Base-by-base conservation (phyloP, 2,797 vertebrate species). In the Erethizon dorsatum region DNA sequence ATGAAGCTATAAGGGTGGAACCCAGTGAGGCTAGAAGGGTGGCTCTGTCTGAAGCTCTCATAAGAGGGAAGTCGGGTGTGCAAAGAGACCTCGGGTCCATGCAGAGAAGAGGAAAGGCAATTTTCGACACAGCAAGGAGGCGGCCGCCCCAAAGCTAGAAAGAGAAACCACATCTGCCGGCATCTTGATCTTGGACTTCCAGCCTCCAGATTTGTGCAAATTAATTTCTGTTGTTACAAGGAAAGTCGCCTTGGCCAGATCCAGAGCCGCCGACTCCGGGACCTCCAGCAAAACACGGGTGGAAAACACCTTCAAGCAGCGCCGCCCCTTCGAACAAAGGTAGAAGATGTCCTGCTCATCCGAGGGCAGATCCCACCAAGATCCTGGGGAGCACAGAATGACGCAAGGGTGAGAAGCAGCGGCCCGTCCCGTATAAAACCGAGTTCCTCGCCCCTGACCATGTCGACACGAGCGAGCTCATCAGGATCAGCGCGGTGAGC, bases 401-500 rank as follows among this genome's bases (percentile, higher is more conserved):
- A 92, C 99, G 99, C 98, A 99, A 99, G 99, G 99, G 99, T 61
- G 99, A 99, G 98, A 99, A 99, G 98, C 99, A 99, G 98, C 99
- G 99, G 67, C 99, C 99, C 45, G 99, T 99, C 88, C 98, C 99
- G 99, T 99, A 99, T 97, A 99, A 99, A 98, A 99, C 99, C 79
- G 99, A 99, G 98, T 99, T 99, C 98, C 99, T 99, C 79, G 99
- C 99, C 90, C 99, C 99, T 7, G 99, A 99, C 97, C 99, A 99
- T 0, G 99, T 99, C 95, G 99, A 99, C 99, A 99, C 99, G 99
- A 99, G 99, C 6, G 99, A 99, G 96, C 99, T 99, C 71, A 99
- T 99, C 98, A 99, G 99, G 98, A 99, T 99, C 57, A 99, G 99
- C 99, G 99, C 99, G 99, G 99, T 99, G 95, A 99, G 99, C 0